Conservation (phyloP, 2,113 vertebrate genomes). For the Lichenostomus cassidix region DNA sequence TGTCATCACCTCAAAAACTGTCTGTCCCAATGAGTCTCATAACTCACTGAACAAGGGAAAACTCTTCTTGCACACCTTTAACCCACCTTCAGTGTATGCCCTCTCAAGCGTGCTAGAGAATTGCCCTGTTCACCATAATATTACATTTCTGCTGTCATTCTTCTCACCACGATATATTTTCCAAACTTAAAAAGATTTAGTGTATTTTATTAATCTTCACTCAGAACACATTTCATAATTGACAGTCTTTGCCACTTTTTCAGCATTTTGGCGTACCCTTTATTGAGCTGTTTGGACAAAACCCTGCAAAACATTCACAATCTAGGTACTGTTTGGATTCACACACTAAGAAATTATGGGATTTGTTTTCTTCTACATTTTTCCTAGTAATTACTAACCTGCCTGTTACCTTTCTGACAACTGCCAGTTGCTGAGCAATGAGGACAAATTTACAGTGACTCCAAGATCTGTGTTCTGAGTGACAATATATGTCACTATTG, state of each 20-base stretch:
- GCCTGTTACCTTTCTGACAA: neutral
- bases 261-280: neutral
- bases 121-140: neutral
- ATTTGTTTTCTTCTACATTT: neutral
- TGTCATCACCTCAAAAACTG: neutral
- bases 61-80: neutral
- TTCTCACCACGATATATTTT: neutral
- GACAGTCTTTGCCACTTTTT: neutral
- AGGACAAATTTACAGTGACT: neutral
- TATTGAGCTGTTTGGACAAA: neutral
- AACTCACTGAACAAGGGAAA: neutral
- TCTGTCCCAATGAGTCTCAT: neutral
- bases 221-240: neutral
- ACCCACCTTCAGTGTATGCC: neutral
- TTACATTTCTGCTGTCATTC: neutral
- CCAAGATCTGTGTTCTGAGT: neutral
- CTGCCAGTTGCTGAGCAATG: neutral
- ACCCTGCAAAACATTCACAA: neutral
- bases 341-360: neutral
- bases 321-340: neutral
- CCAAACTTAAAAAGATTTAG: neutral
- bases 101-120: neutral
- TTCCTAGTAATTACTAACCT: neutral
- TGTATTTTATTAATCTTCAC: neutral
- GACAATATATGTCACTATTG: neutral